These are phyloP conservation scores for Hoplodrina blanda DNA, from an alignment of 2,888 invertebrate species.

Conservation along the genomic window DNA sequence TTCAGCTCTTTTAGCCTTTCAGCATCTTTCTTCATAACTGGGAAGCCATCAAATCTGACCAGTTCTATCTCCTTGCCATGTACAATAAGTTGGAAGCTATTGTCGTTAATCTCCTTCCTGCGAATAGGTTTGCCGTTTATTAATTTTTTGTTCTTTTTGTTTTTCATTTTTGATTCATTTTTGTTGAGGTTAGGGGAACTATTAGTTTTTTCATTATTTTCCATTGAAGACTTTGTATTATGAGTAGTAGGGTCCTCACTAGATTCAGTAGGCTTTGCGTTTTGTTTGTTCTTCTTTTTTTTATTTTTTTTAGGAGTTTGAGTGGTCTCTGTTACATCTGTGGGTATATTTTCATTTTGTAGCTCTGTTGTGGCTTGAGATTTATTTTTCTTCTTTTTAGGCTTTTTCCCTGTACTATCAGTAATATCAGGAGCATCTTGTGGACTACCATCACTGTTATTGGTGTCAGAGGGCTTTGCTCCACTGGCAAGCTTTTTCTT, in stretches of 20 bases:
- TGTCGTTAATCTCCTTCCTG: constrained; percentile 86
- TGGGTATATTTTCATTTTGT: constrained; percentile 20
- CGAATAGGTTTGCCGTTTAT: constrained; percentile 78
- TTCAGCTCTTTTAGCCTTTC: constrained; percentile 91
- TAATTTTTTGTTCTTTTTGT: constrained; percentile 70
- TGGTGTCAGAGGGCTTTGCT: constrained; percentile 11
- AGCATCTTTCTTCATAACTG: constrained; percentile 93
- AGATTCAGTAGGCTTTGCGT: constrained; percentile 11
- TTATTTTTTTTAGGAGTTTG: constrained; percentile 52
- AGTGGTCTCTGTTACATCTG: constrained; percentile 14
- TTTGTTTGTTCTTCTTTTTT: constrained; percentile 62
- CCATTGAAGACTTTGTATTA: constrained; percentile 29
- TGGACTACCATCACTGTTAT: constrained; percentile 4
- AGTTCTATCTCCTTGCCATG: constrained; percentile 92
- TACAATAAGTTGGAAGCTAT: constrained; percentile 89
- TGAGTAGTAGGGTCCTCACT: constrained; percentile 4
- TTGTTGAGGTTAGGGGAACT: constrained; percentile 12
- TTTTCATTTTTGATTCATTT: constrained; percentile 56
- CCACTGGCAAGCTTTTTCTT: constrained; percentile 55
- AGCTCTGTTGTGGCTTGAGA: constrained; percentile 8
- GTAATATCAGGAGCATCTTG: constrained; percentile 12
- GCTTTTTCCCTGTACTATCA: constrained; percentile 21
- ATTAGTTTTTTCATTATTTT: constrained; percentile 12
- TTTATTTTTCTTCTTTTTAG: constrained; percentile 52
- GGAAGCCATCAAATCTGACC: constrained; percentile 93